Base-by-base conservation (phyloP, 2,113 vertebrate species). In the Nothobranchius furzeri region DNA sequence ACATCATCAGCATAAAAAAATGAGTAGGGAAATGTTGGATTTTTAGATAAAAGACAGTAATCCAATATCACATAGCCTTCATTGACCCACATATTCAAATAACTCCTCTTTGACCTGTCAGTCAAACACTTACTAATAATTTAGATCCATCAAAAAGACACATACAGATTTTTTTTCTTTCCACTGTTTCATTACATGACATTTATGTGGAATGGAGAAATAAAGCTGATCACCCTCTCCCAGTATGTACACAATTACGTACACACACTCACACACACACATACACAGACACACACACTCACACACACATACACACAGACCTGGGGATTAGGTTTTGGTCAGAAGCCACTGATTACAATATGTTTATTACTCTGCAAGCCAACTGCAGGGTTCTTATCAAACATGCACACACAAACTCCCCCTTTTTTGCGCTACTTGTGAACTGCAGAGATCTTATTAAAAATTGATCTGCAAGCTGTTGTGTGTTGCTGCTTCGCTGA, bases 401-500 rank as follows among this genome's bases (percentile, higher is more conserved):
- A 81, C 70, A 70, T 59, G 12, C 58, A 46, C 79, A 65, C 73
- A 64, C 54, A 2, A 64, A 57, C 69, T 75, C 56, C 70, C 69
- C 43, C 78, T 84, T 83, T 77, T 84, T 77, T 62, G 72, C 53
- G 57, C 75, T 78, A 85, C 86, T 86, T 88, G 85, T 77, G 88
- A 89, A 90, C 87, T 83, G 83, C 82, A 64, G 81, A 83, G 78
- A 79, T 89, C 89, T 90, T 92, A 93, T 93, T 93, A 93, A 92
- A 93, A 92, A 93, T 93, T 91, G 86, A 93, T 93, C 90, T 85
- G 73, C 90, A 89, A 92, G 92, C 91, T 92, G 92, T 89, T 89
- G 81, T 90, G 88, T 89, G 81, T 91, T 74, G 73, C 88, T 84
- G 90, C 85, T 85, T 81, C 35, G 63, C 85, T 81, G 81, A 93